These are phyloP conservation scores for Agriopis aurantiaria DNA, from an alignment of 2,888 invertebrate genomes.

Conservation along the genomic window DNA sequence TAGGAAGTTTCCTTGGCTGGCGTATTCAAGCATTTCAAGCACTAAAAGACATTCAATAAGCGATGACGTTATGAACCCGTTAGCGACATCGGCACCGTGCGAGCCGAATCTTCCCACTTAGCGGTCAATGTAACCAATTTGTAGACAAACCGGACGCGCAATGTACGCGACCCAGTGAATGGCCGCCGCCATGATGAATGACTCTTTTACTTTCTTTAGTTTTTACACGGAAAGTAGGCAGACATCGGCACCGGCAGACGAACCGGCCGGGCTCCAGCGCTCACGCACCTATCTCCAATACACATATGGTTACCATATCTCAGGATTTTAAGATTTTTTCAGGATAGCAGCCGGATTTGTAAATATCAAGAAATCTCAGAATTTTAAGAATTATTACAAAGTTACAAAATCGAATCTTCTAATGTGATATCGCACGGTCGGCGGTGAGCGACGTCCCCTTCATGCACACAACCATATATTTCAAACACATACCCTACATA, in stretches of 20 bases:
- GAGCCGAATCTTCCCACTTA: conserved; percentile 76
- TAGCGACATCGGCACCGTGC: conserved; percentile 57
- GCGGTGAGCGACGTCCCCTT: no score
- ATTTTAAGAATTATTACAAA: no score
- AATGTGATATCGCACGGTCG: no score
- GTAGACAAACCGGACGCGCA: conserved; percentile 79
- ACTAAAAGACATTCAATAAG: conserved; percentile 16
- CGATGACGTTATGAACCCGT: conserved; percentile 53
- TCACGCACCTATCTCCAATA: conserved; percentile 26
- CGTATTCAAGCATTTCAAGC: conserved; percentile 5
- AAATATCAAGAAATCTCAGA: no score
- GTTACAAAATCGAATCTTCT: no score
- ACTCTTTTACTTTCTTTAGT: conserved; percentile 83
- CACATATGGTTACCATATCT: background rate
- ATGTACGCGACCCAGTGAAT: conserved; percentile 73
- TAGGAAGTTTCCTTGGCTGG: conserved; percentile 17
- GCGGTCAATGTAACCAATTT: conserved; percentile 83
- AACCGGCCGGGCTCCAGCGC: conserved; percentile 33
- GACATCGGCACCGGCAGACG: conserved; percentile 46
- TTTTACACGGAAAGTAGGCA: conserved; percentile 75
- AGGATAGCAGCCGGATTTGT: no score
- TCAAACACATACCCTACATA: no score
- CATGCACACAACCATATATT: no score
- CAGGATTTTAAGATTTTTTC: no score
- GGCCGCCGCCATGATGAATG: conserved; percentile 70